A percentile compares a stretch with the other conserved stretches of the same genome.
Conservation (phyloP, 2,113 vertebrate genomes). For the Dolichotis patagonum region DNA sequence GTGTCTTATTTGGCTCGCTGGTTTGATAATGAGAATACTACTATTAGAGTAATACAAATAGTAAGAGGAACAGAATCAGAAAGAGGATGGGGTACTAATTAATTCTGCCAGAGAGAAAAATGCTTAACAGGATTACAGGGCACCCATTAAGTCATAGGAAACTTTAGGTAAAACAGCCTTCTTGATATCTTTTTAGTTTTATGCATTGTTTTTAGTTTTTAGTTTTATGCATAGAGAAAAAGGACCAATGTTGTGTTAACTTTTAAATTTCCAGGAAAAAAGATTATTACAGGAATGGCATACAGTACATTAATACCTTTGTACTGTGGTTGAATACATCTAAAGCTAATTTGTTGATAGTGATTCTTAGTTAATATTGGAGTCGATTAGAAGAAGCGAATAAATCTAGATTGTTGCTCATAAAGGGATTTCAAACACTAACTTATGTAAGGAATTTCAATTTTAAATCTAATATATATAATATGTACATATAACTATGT, state of each 20-base stretch:
- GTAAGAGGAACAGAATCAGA: not conserved
- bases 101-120: conserved; percentile 23
- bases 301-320: not conserved
- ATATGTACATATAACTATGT: not conserved
- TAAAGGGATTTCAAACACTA: conserved; percentile 6
- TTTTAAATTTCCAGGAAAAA: not conserved
- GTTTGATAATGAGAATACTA: conserved; percentile 7
- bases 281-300: not conserved
- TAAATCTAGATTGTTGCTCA: not conserved
- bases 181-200: not conserved
- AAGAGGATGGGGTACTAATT: not conserved
- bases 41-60: not conserved
- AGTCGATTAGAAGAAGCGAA: not conserved
- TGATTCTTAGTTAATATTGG: not conserved
- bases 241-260: not conserved
- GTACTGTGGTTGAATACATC: not conserved
- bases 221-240: not conserved
- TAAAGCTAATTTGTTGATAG: not conserved
- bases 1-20: not conserved
- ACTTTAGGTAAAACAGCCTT: conserved; percentile 13
- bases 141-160: not conserved
- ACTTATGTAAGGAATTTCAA: not conserved
- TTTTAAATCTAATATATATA: not conserved
- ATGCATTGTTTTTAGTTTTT: conserved; percentile 42
- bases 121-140: not conserved